These are phyloP conservation scores for Elmis aenea DNA, from an alignment of 2,888 invertebrate species.

Conservation along the genomic window DNA sequence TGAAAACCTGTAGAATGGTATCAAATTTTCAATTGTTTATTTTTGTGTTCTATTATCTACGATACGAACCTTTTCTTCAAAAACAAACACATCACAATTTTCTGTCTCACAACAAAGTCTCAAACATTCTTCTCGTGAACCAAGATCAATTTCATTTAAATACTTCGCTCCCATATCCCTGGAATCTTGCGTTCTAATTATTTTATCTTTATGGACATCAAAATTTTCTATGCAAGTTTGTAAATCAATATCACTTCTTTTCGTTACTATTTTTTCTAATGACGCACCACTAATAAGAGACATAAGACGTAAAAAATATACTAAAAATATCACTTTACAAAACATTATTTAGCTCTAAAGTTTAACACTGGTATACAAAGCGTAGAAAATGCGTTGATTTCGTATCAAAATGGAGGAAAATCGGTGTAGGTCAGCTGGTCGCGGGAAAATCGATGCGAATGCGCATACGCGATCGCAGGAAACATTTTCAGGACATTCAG, in stretches of 20 bases:
- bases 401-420: conserved; percentile 14
- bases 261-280: conserved; percentile 7
- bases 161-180: conserved; percentile 84
- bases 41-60: too few relatives aligned
- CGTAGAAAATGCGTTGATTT: conserved; percentile 15
- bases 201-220: conserved; percentile 82
- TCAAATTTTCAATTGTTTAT: too few relatives aligned
- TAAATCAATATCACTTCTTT: conserved; percentile 52
- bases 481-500: too few relatives aligned
- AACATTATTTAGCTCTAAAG: background rate
- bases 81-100: conserved; percentile 85
- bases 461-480: conserved; percentile 17
- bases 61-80: conserved; percentile 82
- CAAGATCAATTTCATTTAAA: conserved; percentile 78
- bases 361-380: conserved; percentile 11
- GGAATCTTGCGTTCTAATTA: conserved; percentile 86
- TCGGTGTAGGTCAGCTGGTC: conserved; percentile 11
- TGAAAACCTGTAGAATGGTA: too few relatives aligned
- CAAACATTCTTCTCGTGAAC: conserved; percentile 75
- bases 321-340: background rate
- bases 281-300: conserved; percentile 2
- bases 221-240: conserved; percentile 71
- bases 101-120: conserved; percentile 83
- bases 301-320: background rate
- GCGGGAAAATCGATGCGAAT: conserved; percentile 10